These are phyloP conservation scores for Todiramphus saurophagus DNA, from an alignment of 2,113 vertebrate genomes.

Conservation along the genomic window DNA sequence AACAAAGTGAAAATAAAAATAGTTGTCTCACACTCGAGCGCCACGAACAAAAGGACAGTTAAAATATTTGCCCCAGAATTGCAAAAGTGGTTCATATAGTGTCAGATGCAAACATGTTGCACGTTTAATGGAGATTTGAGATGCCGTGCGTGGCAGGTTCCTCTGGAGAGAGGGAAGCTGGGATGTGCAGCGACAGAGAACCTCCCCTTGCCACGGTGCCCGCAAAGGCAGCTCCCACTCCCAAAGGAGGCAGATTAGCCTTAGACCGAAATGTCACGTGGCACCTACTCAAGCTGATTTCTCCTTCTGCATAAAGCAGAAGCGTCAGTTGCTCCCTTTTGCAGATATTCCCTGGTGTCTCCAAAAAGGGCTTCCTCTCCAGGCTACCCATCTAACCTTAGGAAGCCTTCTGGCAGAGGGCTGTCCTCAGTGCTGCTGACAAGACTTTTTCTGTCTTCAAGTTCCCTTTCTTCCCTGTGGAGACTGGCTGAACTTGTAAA, in stretches of 20 bases:
- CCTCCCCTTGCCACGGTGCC: not conserved
- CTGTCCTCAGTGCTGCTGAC: not conserved
- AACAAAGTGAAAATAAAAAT: not conserved
- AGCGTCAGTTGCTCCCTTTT: not conserved
- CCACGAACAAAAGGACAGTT: not conserved
- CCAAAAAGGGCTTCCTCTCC: not conserved
- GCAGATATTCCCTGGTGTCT: not conserved
- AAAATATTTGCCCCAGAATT: not conserved
- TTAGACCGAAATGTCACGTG: rapidly evolving
- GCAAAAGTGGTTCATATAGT: not conserved
- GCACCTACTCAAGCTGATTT: not conserved
- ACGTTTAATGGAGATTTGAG: not conserved
- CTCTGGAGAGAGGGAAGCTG: not conserved
- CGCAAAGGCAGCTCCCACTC: rapidly evolving
- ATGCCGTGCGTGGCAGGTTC: rapidly evolving
- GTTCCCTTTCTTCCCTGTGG: not conserved
- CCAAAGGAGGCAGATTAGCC: not conserved
- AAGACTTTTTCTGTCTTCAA: not conserved
- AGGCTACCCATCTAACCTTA: no score
- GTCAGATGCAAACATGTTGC: not conserved
- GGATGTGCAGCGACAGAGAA: not conserved
- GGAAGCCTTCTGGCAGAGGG: not conserved
- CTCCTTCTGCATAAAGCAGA: not conserved
- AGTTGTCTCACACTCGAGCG: not conserved
- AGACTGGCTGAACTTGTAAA: not conserved